A percentile compares a stretch with the other conserved stretches of the same genome.
Evolutionary conservation across 2,888 invertebrate species (phyloP).

Genomic region (Acanthacorydalis orientalis): DNA sequence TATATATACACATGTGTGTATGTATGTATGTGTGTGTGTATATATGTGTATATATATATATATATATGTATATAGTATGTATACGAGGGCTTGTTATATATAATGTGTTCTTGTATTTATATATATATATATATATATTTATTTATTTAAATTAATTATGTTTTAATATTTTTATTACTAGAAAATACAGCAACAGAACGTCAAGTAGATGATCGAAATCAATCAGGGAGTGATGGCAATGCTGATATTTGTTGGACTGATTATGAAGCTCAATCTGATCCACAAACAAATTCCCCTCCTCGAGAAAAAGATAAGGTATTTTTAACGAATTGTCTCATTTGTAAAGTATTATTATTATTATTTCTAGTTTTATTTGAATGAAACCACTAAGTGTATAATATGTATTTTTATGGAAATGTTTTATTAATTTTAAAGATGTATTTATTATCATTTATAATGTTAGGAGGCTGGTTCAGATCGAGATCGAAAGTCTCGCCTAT

Average conservation of each 20-base stretch:
- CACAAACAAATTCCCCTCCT: slow-evolving; percentile 37
- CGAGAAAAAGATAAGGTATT: slow-evolving; percentile 27
- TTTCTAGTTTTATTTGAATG: no score
- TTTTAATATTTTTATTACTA: slow-evolving; percentile 1
- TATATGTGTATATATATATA: no score
- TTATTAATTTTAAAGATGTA: not conserved
- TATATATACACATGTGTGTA: no score
- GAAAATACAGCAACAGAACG: slow-evolving; percentile 14
- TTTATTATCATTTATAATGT: not conserved
- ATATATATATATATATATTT: no score
- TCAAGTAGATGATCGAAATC: slow-evolving; percentile 19
- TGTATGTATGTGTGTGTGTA: no score
- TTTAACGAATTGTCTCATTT: not conserved
- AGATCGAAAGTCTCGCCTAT: slow-evolving; percentile 41
- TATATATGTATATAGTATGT: no score
- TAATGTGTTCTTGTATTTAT: no score
- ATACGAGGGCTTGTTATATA: no score
- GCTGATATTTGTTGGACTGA: slow-evolving; percentile 40
- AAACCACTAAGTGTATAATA: no score
- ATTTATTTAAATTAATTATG: no score
- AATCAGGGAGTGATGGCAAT: slow-evolving; percentile 36
- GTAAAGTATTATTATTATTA: not conserved
- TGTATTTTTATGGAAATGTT: no score
- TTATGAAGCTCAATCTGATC: slow-evolving; percentile 51
- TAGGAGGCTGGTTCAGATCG: slow-evolving; percentile 20